Conservation (phyloP, 2,797 vertebrate species). For the Hydrophis major region DNA sequence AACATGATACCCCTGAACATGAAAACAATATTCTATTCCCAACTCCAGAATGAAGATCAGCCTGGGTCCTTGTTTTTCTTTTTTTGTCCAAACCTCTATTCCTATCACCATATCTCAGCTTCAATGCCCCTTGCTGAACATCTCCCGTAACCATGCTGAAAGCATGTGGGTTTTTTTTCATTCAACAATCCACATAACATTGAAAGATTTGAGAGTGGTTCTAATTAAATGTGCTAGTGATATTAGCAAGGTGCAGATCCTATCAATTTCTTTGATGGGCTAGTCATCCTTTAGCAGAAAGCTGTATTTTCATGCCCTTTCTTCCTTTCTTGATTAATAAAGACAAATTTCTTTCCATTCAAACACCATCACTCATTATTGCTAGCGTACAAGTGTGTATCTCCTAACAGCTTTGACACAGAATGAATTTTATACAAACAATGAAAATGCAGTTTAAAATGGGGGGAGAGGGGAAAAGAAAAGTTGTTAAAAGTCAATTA, state of each 20-base stretch:
- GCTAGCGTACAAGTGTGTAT: constrained; percentile 60
- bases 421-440: constrained; percentile 63
- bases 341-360: constrained; percentile 64
- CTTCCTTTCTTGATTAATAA: constrained; percentile 58
- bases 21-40: neutral
- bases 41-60: neutral
- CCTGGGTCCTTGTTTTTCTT: neutral
- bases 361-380: constrained; percentile 73
- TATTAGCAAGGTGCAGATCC: neutral
- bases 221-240: neutral
- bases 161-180: neutral
- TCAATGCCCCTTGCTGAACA: neutral
- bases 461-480: neutral
- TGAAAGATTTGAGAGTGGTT: neutral
- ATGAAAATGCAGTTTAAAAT: constrained; percentile 34
- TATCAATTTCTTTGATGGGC: constrained; percentile 26
- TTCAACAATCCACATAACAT: neutral
- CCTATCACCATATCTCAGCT: neutral
- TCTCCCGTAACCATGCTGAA: neutral
- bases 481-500: constrained; percentile 54
- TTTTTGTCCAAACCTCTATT: neutral
- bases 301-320: constrained; percentile 51
- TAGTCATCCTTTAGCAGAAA: constrained; percentile 57
- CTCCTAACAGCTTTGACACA: constrained; percentile 62
- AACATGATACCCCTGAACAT: neutral